Evolutionary conservation across 2,888 invertebrate genomes (phyloP), one percentile per base, ranked within the genome.

Genomic region (Gymnocheta viridis): DNA sequence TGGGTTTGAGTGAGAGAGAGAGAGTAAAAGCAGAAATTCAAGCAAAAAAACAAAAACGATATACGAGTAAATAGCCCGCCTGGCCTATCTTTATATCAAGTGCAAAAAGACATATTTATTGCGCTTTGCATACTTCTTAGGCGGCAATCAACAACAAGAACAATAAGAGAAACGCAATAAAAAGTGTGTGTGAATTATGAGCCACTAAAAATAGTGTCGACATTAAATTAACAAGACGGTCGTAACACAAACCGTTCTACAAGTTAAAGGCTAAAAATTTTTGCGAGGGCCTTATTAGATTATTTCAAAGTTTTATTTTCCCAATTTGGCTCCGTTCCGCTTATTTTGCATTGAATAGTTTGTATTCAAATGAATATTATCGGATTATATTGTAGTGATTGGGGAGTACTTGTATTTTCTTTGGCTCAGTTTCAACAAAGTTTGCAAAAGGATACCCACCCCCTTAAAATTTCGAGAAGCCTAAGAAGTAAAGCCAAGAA

Each of bases 101-200:
- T 89, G 89, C 90, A 89, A 85, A 81, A 74, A 89, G 92, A 91
- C 92, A 92, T 92, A 91, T 91, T 91, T 91, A 91, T 91, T 89
- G 91, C 91, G 88, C 84, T 85, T 86, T 86, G 85, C 86, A 86
- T 86, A 82, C 72, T 85, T 86, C 86, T 86, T 84, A 77, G 81
- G 67, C 82, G 81, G 83, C 72, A 76, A 82, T 69, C 80, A 73
- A 67, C 70, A 85, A 79, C 47, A 82, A n/a, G 1, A 67, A 78
- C 58, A 77, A 78, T 67, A 72, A 81, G 70, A 62, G 80, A 62
- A 86, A 84, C 81, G 77, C 84, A 84, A 84, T 84, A 84, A 84
- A 81, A 82, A 84, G 81, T 79, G 79, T 82, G 79, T 82, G 80
- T 84, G 81, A 84, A 84, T 84, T 84, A 84, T 84, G 81, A 82